Evolutionary conservation across 2,113 vertebrate species (phyloP).

Genomic region (Perca flavescens): DNA sequence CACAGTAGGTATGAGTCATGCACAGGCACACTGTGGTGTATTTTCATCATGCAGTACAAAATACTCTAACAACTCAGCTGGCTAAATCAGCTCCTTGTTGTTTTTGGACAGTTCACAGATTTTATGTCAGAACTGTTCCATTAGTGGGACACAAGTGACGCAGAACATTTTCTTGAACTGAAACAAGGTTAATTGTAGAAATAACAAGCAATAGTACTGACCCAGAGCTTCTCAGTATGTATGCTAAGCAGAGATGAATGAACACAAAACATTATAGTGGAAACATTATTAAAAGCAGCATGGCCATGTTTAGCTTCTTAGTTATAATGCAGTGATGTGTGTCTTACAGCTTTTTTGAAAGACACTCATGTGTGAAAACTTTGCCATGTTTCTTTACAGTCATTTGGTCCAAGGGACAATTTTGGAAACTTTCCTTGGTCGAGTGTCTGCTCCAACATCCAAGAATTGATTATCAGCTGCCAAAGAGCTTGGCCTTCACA

Average conservation of each 20-base stretch:
- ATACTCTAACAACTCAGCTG: conserved; percentile 24
- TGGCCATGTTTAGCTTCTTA: neutral
- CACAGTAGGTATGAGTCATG: neutral
- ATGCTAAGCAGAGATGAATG: neutral
- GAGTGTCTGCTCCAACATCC: neutral
- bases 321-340: neutral
- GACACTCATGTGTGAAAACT: neutral
- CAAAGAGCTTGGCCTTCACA: neutral
- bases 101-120: neutral
- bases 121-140: conserved; percentile 46
- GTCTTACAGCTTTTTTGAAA: no score
- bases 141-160: conserved; percentile 22
- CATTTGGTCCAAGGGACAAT: neutral
- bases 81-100: conserved; percentile 23
- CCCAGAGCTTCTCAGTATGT: neutral
- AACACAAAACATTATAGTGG: neutral
- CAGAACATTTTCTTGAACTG: conserved; percentile 3
- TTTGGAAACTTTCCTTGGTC: neutral
- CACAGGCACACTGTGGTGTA: neutral
- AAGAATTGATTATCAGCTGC: neutral
- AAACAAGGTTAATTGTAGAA: conserved; percentile 24
- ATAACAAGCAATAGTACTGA: conserved; percentile 21
- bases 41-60: conserved; percentile 21
- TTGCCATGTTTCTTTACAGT: neutral
- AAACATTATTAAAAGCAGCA: neutral